Evolutionary conservation across 2,113 vertebrate species (phyloP).

Genomic region (Epinephelus lanceolatus): DNA sequence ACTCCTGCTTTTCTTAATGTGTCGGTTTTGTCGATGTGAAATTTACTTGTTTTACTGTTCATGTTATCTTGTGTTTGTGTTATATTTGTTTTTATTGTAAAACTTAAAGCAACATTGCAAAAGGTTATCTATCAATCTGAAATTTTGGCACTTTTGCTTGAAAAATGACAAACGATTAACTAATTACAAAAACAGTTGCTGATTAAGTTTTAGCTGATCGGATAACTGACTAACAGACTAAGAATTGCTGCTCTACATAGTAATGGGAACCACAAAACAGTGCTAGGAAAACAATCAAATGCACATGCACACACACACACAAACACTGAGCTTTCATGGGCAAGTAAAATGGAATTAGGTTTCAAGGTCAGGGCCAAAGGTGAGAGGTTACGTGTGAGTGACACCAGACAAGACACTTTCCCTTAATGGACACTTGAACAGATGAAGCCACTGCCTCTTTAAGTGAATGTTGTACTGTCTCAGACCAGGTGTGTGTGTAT

Average conservation of each 20-base stretch:
- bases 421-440: slow-evolving; percentile 23
- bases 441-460: slow-evolving; percentile 17
- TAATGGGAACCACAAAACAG: slow-evolving; percentile 6
- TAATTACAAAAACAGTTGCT: no score
- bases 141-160: no score
- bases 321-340: slow-evolving; percentile 19
- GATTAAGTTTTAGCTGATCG: no score
- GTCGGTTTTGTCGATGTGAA: no score
- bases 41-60: no score
- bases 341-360: slow-evolving; percentile 44
- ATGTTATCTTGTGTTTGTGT: no score
- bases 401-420: slow-evolving; percentile 42
- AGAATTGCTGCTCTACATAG: neutral
- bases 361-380: slow-evolving; percentile 55
- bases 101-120: no score
- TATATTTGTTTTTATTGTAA: no score
- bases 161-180: no score
- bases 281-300: neutral
- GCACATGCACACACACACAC: neutral
- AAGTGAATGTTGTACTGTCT: neutral
- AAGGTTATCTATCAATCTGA: no score
- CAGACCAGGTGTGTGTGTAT: slow-evolving; percentile 22
- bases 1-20: no score
- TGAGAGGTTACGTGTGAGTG: slow-evolving; percentile 48
- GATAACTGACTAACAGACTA: no score